Conservation (phyloP, 2,888 invertebrate genomes). For the Unio pictorum region DNA sequence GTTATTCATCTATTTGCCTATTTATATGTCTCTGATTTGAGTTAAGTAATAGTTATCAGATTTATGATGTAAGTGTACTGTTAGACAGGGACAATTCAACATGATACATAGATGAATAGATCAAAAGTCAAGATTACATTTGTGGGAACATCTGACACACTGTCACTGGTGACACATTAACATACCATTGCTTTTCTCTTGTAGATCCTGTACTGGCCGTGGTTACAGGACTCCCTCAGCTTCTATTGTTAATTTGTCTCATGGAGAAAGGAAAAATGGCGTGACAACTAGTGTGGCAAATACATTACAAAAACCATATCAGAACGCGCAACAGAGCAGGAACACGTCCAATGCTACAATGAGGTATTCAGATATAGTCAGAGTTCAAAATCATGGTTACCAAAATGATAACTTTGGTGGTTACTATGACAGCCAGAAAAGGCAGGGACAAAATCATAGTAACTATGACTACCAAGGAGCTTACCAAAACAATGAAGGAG, state of each 20-base stretch:
- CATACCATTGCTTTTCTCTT: neutral
- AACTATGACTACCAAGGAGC: neutral
- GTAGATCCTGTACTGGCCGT: constrained; percentile 64
- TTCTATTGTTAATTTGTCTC: constrained; percentile 78
- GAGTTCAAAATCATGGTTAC: neutral
- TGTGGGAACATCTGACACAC: neutral
- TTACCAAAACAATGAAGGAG: neutral
- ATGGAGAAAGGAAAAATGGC: constrained; percentile 73
- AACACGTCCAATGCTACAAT: no score
- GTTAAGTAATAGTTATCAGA: no score
- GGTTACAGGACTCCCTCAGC: constrained; percentile 75
- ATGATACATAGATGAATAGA: neutral
- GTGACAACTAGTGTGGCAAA: constrained; percentile 7
- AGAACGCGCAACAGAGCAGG: no score
- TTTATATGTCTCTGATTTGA: no score
- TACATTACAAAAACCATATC: no score
- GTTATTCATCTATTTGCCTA: neutral
- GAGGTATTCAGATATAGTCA: neutral
- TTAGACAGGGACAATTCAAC: no score
- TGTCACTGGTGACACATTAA: neutral
- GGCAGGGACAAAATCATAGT: neutral
- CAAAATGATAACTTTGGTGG: neutral
- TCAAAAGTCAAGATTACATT: neutral
- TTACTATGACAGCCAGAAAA: neutral
- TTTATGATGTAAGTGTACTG: no score